These are phyloP conservation scores for Cryptophagus acutangulus DNA, from an alignment of 2,888 invertebrate species.

Conservation along the genomic window DNA sequence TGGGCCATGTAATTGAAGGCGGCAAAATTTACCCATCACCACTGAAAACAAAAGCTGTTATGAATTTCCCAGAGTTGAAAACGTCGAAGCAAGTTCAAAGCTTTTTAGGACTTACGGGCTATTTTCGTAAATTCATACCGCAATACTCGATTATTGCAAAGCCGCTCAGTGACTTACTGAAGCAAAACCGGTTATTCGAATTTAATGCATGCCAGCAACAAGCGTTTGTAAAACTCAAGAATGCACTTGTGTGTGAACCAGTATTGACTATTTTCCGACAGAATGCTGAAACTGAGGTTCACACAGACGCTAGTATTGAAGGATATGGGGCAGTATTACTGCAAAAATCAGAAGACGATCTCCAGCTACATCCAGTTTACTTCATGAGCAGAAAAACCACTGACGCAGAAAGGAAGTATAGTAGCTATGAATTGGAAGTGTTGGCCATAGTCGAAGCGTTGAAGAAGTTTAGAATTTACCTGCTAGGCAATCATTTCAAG, in stretches of 20 bases:
- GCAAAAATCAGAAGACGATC: conserved; percentile 20
- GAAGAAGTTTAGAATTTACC: conserved; percentile 36
- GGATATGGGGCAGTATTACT: conserved; percentile 23
- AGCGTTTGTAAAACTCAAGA: conserved; percentile 21
- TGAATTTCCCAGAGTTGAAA: conserved; percentile 31
- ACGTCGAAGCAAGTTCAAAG: conserved; percentile 30
- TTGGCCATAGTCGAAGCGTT: conserved; percentile 36
- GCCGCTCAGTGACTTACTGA: conserved; percentile 34
- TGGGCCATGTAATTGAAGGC: conserved; percentile 24
- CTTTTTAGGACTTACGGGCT: conserved; percentile 37
- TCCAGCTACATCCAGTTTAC: conserved; percentile 25
- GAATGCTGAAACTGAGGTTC: conserved; percentile 18
- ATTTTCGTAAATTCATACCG: conserved; percentile 38
- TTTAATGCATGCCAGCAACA: conserved; percentile 15
- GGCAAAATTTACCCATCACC: conserved; percentile 24
- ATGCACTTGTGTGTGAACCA: conserved; percentile 16
- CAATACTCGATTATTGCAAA: conserved; percentile 36
- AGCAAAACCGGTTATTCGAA: conserved; percentile 19
- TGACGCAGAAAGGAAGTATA: conserved; percentile 31
- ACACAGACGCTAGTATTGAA: conserved; percentile 23
- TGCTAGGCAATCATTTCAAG: conserved; percentile 34
- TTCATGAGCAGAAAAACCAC: conserved; percentile 31
- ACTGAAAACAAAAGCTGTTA: conserved; percentile 24
- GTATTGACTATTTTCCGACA: conserved; percentile 21
- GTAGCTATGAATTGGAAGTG: conserved; percentile 39